Evolutionary conservation across 2,797 vertebrate species (phyloP).

Genomic region (Hybognathus amarus): DNA sequence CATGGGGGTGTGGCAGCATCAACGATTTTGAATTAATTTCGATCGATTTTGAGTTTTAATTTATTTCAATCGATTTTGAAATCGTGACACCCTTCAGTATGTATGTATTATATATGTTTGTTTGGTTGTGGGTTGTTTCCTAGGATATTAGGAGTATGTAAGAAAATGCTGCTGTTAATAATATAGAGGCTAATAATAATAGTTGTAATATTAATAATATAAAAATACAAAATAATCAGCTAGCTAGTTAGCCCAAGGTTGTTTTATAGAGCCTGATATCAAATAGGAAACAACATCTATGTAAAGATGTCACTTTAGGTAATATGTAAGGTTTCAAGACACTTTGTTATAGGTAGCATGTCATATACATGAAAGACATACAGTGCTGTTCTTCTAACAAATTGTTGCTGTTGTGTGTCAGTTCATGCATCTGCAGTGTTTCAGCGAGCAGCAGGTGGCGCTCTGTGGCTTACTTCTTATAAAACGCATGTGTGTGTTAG

Average conservation of each 20-base stretch:
- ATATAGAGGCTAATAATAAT: no score
- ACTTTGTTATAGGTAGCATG: background rate
- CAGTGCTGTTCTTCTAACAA: background rate
- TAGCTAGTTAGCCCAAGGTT: background rate
- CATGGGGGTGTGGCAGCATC: no score
- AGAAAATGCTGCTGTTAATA: no score
- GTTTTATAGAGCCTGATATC: background rate
- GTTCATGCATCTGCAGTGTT: no score
- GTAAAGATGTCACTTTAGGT: background rate
- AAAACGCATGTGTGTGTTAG: background rate
- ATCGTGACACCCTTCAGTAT: no score
- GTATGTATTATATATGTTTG: no score
- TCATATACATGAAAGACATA: background rate
- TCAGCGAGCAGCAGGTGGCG: slow-evolving; percentile 6
- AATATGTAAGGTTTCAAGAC: background rate
- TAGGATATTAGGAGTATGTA: no score
- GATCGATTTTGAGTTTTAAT: no score
- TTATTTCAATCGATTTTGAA: no score
- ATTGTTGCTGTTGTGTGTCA: background rate
- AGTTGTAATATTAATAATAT: no score
- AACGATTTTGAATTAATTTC: no score
- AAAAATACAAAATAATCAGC: background rate
- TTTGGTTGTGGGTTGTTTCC: no score
- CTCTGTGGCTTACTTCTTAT: background rate
- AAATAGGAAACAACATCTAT: background rate